Conservation (phyloP, 1,140 invertebrate genomes). For the Apis florea region DNA sequence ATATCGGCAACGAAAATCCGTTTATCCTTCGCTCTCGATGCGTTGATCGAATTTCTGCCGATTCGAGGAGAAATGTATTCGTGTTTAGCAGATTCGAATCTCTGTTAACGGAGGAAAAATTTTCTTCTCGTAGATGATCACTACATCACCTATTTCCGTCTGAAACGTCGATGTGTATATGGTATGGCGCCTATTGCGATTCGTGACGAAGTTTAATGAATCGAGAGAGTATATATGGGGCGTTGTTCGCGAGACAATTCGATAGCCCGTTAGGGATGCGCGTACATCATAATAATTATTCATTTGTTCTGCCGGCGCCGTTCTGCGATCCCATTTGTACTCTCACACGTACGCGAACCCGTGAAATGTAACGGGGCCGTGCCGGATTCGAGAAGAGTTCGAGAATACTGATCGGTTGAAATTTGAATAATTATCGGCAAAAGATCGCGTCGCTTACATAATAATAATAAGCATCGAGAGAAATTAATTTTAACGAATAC, state of each 20-base stretch:
- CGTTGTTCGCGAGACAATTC: conserved; percentile 56
- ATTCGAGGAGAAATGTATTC: no score
- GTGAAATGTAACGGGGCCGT: conserved; percentile 46
- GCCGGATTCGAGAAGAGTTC: conserved; percentile 2
- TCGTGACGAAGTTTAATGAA: conserved; percentile 61
- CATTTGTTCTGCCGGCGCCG: conserved; percentile 2
- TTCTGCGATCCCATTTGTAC: not conserved
- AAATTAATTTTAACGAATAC: conserved; percentile 49
- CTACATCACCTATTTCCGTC: not conserved
- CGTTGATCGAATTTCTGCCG: no score
- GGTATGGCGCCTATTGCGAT: conserved; percentile 35
- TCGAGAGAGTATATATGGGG: not conserved
- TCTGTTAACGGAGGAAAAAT: no score
- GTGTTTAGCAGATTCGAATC: no score
- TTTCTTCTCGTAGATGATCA: no score
- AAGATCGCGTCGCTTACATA: conserved; percentile 45
- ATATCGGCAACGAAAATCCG: no score
- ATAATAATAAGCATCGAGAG: conserved; percentile 9
- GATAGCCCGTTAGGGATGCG: conserved; percentile 50
- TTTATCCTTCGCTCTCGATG: no score
- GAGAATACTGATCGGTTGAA: conserved; percentile 55
- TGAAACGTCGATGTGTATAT: not conserved
- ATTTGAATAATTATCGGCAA: conserved; percentile 61
- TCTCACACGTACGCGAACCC: conserved; percentile 27
- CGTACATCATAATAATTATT: conserved; percentile 59